phyloP scores from a whole-genome alignment of 2,113 vertebrate species.

The Cinclus cinclus region DNA sequence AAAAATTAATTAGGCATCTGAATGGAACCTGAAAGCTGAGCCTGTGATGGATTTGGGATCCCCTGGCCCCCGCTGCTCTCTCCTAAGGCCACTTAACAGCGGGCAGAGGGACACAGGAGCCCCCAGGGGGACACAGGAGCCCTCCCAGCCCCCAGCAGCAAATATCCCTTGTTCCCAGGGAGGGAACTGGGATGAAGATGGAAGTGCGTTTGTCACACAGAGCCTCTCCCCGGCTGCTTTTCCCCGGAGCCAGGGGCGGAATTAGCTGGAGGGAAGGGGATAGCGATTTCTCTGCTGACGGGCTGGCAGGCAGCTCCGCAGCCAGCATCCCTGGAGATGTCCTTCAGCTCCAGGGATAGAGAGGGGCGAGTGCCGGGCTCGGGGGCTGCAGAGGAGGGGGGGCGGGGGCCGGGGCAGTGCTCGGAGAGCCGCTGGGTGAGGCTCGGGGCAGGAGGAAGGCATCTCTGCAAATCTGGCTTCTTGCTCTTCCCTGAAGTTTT shows the following conservation, averaged over 20 bases:
- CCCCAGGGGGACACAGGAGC: not conserved
- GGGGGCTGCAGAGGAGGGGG: not conserved
- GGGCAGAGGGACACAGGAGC: not conserved
- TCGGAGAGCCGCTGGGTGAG: accelerated
- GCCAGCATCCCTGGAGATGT: not conserved
- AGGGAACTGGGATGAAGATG: not conserved
- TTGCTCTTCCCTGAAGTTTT: not conserved
- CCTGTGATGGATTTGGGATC: not conserved
- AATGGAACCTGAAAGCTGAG: not conserved
- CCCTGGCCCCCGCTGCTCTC: accelerated
- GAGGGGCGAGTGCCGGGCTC: no score
- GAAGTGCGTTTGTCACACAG: accelerated
- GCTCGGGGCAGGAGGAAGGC: not conserved
- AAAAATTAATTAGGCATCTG: slow-evolving; percentile 39
- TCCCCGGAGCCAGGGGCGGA: not conserved
- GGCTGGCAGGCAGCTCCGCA: not conserved
- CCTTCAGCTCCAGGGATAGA: not conserved
- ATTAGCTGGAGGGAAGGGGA: not conserved
- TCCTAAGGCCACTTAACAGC: accelerated
- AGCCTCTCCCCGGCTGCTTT: not conserved
- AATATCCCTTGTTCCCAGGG: accelerated
- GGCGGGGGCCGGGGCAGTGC: no score
- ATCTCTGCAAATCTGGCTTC: not conserved
- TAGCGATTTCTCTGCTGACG: accelerated
- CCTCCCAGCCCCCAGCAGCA: not conserved